Evolutionary conservation across 2,888 invertebrate species (phyloP).

Genomic region (Perizoma flavofasciatum): DNA sequence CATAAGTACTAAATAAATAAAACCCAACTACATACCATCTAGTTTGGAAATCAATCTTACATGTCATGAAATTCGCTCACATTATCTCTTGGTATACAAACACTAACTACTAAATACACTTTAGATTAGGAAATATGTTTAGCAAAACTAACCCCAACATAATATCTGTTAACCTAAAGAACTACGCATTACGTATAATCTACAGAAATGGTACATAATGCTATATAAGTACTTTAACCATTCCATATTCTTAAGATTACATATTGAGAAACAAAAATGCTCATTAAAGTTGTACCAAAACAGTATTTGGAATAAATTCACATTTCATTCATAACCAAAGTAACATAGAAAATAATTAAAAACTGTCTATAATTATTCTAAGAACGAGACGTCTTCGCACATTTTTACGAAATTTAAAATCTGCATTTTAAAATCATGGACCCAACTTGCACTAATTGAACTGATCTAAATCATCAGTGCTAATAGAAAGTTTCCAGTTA

Average conservation of each 20-base stretch:
- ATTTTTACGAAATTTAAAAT: not conserved
- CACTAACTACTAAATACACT: conserved; percentile 21
- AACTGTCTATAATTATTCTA: too few species aligned
- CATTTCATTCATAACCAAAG: conserved; percentile 22
- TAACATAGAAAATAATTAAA: conserved; percentile 1
- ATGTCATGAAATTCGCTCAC: conserved; percentile 67
- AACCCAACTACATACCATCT: conserved; percentile 23
- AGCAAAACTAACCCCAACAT: conserved; percentile 20
- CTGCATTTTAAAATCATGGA: too few species aligned
- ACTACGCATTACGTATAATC: conserved; percentile 16
- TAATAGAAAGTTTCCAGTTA: too few species aligned
- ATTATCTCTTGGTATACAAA: conserved; percentile 36
- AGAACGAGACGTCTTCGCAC: not conserved
- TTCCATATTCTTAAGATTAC: conserved; percentile 7
- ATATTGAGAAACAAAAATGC: conserved; percentile 19
- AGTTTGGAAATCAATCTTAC: conserved; percentile 35
- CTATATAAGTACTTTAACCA: conserved; percentile 3
- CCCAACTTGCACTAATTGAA: too few species aligned
- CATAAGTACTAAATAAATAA: conserved; percentile 32
- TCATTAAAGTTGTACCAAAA: conserved; percentile 16
- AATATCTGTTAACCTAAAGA: conserved; percentile 20
- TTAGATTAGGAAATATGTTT: conserved; percentile 22
- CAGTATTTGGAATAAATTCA: conserved; percentile 14
- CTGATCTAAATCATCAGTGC: too few species aligned
- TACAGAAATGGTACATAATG: conserved; percentile 16